Percentiles rank a stretch among this genome's conserved stretches.
Conservation (phyloP, 2,113 vertebrate genomes). For the Lepisosteus oculatus region DNA sequence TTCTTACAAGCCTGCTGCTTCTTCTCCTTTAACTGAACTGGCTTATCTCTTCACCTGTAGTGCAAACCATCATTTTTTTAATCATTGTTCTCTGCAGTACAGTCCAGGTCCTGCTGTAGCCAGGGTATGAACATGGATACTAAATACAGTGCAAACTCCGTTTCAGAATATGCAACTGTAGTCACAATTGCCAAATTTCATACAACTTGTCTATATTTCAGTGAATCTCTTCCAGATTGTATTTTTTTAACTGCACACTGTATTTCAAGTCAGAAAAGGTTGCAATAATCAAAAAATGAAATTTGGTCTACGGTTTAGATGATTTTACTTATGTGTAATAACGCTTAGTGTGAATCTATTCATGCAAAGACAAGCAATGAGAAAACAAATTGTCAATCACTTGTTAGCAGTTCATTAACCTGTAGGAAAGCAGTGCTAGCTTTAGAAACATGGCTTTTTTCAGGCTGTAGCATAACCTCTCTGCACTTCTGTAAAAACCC, state of each 20-base stretch:
- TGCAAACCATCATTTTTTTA: neutral
- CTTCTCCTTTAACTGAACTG: neutral
- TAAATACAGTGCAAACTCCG: neutral
- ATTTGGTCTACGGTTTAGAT: constrained; percentile 48
- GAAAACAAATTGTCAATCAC: constrained; percentile 30
- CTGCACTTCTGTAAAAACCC: too few species aligned
- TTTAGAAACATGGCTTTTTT: too few species aligned
- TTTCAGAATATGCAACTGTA: neutral
- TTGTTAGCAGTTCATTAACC: constrained; percentile 35
- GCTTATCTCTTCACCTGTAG: neutral
- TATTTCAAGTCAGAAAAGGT: constrained; percentile 48
- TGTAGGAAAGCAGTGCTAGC: constrained; percentile 58
- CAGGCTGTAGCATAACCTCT: too few species aligned
- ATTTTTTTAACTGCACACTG: constrained; percentile 56
- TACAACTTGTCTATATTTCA: constrained; percentile 40
- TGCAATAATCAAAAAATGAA: constrained; percentile 60
- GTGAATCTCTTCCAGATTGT: constrained; percentile 36
- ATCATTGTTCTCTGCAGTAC: neutral
- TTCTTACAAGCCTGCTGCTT: too few species aligned
- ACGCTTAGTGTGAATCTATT: constrained; percentile 33
- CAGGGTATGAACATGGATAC: neutral
- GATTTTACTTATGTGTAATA: constrained; percentile 38
- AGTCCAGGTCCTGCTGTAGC: too few species aligned
- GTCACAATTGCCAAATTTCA: constrained; percentile 37
- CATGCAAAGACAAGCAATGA: constrained; percentile 22